Percentiles rank a stretch among this genome's conserved stretches.
Evolutionary conservation across 2,888 invertebrate species (phyloP).

Genomic region (Bembecia ichneumoniformis): DNA sequence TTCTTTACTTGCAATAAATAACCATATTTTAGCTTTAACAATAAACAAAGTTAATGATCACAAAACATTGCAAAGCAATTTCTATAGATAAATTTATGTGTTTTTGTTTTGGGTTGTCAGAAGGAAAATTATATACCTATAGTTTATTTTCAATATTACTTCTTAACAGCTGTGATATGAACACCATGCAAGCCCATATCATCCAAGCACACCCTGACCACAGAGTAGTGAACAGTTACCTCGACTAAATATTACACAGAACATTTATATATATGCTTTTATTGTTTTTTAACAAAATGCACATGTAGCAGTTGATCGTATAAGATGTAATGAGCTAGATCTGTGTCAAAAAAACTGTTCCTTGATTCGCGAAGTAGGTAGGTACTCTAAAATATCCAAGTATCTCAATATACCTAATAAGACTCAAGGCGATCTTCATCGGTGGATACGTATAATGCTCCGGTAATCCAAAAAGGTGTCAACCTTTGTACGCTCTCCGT

Average conservation of each 20-base stretch:
- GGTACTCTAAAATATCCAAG: not conserved
- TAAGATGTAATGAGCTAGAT: slow-evolving; percentile 36
- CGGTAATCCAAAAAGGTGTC: slow-evolving; percentile 42
- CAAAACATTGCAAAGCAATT: slow-evolving; percentile 11
- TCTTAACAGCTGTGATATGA: no score
- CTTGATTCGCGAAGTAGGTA: slow-evolving; percentile 18
- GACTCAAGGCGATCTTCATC: not conserved
- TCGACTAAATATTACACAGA: no score
- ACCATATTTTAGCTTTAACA: no score
- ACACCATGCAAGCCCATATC: no score
- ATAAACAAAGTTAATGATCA: no score
- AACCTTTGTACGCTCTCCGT: slow-evolving; percentile 36
- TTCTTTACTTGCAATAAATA: no score
- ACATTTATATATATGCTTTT: no score
- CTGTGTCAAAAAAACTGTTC: slow-evolving; percentile 26
- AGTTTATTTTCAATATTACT: no score
- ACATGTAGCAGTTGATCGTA: slow-evolving; percentile 39
- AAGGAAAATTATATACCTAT: no score
- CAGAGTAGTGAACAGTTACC: no score
- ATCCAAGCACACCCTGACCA: no score
- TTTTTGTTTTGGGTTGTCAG: no score
- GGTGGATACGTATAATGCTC: slow-evolving; percentile 34
- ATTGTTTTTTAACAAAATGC: slow-evolving; percentile 27
- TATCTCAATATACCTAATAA: slow-evolving; percentile 2
- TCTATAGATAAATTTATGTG: slow-evolving; percentile 29